Evolutionary conservation across 2,888 invertebrate species (phyloP).

Genomic region (Drosophila lacicola): DNA sequence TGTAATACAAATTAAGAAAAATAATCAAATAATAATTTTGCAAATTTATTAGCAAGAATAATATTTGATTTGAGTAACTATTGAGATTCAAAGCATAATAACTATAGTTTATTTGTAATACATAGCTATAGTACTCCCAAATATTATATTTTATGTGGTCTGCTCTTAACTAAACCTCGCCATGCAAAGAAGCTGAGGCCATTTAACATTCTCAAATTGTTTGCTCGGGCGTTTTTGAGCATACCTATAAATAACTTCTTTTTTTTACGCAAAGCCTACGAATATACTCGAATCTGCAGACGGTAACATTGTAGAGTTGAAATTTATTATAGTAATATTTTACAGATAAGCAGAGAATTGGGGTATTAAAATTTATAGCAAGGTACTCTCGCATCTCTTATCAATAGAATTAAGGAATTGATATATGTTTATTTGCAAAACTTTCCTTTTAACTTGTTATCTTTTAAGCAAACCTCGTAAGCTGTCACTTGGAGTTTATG

Average conservation of each 20-base stretch:
- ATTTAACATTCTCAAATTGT: neutral
- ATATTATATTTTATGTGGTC: too few relatives aligned
- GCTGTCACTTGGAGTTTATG: neutral
- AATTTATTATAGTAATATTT: conserved; percentile 3
- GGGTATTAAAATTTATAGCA: conserved; percentile 10
- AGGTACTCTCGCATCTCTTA: neutral
- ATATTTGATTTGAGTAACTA: too few relatives aligned
- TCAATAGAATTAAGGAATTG: neutral
- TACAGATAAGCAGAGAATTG: conserved; percentile 1
- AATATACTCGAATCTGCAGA: neutral
- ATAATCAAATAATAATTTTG: too few relatives aligned
- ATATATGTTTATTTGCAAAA: neutral
- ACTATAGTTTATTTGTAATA: too few relatives aligned
- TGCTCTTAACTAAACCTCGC: too few relatives aligned
- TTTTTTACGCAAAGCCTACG: conserved; percentile 1
- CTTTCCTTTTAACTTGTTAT: neutral
- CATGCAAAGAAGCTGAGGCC: too few relatives aligned
- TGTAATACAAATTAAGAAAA: too few relatives aligned
- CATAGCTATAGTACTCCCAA: too few relatives aligned
- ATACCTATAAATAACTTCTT: neutral
- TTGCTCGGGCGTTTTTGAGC: neutral
- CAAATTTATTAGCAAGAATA: too few relatives aligned
- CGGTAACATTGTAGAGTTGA: neutral
- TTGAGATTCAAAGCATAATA: too few relatives aligned
- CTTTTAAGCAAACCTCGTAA: neutral